These are phyloP conservation scores for Leuctra nigra DNA, from an alignment of 2,888 invertebrate species.

Conservation along the genomic window DNA sequence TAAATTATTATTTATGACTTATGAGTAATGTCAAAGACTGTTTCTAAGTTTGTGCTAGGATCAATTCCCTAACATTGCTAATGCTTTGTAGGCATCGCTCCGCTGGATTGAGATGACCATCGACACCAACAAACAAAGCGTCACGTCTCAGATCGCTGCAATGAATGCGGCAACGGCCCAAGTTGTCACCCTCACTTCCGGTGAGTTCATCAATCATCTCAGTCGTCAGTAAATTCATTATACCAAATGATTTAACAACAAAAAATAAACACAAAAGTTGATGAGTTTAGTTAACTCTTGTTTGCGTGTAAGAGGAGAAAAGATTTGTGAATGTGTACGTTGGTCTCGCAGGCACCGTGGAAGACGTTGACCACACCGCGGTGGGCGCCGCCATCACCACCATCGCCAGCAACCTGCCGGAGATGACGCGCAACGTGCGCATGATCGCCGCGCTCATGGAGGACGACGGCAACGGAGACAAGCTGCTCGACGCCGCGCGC, in stretches of 20 bases:
- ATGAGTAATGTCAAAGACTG: neutral
- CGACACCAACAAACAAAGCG: constrained; percentile 93
- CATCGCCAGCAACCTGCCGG: constrained; percentile 92
- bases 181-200: constrained; percentile 83
- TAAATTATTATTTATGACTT: neutral
- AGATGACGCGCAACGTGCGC: constrained; percentile 91
- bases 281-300: too few relatives aligned
- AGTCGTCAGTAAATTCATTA: too few relatives aligned
- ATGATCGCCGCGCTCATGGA: constrained; percentile 95
- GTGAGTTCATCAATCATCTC: too few relatives aligned
- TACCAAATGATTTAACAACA: too few relatives aligned
- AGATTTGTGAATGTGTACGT: too few relatives aligned
- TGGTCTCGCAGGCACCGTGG: constrained; percentile 54
- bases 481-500: constrained; percentile 85
- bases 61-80: too few relatives aligned
- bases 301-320: too few relatives aligned
- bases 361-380: constrained; percentile 91
- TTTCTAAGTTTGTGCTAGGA: too few relatives aligned
- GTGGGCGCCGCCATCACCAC: constrained; percentile 97
- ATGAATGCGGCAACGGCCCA: constrained; percentile 99
- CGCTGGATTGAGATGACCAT: constrained; percentile 93
- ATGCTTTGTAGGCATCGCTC: constrained; percentile 60
- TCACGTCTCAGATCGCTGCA: constrained; percentile 94
- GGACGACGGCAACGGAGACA: constrained; percentile 72
- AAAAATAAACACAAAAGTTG: too few relatives aligned